These are phyloP conservation scores for Polymixis lichenea DNA, from an alignment of 2,888 invertebrate species.

Conservation along the genomic window DNA sequence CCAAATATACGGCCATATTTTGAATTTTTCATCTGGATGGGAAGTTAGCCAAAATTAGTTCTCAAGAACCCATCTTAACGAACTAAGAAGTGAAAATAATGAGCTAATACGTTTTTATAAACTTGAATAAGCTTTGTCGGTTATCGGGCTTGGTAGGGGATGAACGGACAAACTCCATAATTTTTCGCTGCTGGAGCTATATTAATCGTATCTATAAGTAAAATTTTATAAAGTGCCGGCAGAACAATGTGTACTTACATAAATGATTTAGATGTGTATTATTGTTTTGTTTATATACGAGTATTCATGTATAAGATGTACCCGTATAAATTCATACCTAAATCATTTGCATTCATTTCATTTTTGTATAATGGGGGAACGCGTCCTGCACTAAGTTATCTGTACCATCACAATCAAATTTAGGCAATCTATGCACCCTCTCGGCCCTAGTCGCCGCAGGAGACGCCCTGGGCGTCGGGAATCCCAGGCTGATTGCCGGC, in stretches of 20 bases:
- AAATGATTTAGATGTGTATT: background rate
- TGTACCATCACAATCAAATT: no score
- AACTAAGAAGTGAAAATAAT: background rate
- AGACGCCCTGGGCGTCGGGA: no score
- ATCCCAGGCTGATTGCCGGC: no score
- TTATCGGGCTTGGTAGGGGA: background rate
- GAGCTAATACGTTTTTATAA: background rate
- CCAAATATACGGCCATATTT: background rate
- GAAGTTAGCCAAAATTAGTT: background rate
- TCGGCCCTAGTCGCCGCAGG: no score
- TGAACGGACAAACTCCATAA: background rate
- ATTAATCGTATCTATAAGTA: no score
- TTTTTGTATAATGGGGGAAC: background rate
- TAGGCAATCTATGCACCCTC: no score
- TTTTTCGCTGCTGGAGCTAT: no score
- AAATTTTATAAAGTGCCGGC: background rate
- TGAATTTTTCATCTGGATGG: background rate
- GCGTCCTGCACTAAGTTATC: background rate
- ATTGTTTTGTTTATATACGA: background rate
- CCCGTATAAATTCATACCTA: background rate
- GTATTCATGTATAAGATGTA: background rate
- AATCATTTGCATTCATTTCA: background rate
- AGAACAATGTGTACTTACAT: background rate
- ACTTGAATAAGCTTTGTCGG: background rate
- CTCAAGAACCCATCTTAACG: background rate